These are phyloP conservation scores for Musca vetustissima DNA, from an alignment of 1,140 invertebrate genomes.

Conservation along the genomic window DNA sequence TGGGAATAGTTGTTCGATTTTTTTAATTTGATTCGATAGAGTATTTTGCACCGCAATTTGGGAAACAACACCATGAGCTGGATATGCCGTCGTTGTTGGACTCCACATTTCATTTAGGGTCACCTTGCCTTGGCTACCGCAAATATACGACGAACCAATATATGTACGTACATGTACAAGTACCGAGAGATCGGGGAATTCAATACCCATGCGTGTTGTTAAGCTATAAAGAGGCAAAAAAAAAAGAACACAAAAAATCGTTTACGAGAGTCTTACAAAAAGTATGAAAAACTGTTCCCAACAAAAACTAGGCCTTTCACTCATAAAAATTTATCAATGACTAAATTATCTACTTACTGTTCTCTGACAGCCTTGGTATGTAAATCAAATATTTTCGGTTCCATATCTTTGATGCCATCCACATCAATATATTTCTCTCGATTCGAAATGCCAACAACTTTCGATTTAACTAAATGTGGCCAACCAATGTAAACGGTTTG, in stretches of 20 bases:
- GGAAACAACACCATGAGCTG: conserved; percentile 61
- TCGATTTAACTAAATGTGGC: conserved; percentile 83
- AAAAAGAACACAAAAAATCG: no score
- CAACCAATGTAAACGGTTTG: conserved; percentile 79
- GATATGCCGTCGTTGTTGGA: conserved; percentile 58
- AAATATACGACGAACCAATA: conserved; percentile 66
- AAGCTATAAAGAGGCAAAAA: conserved; percentile 63
- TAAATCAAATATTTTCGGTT: conserved; percentile 37
- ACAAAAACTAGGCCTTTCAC: no score
- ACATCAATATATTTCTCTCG: conserved; percentile 30
- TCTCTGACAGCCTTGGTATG: conserved; percentile 41
- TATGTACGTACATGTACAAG: conserved; percentile 75
- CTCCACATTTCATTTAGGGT: conserved; percentile 38
- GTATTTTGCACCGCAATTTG: conserved; percentile 36
- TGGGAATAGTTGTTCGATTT: conserved; percentile 73
- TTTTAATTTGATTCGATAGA: conserved; percentile 39
- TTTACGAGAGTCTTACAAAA: no score
- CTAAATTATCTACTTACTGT: conserved; percentile 46
- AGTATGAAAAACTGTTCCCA: no score
- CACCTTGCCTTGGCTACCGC: conserved; percentile 56
- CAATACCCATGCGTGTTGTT: conserved; percentile 69
- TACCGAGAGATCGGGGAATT: conserved; percentile 70
- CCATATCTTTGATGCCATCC: conserved; percentile 32
- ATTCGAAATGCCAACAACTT: conserved; percentile 48
- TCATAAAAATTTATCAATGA: no score